Base-by-base conservation (phyloP, 2,888 invertebrate genomes). In the Ophioninae sp. region DNA sequence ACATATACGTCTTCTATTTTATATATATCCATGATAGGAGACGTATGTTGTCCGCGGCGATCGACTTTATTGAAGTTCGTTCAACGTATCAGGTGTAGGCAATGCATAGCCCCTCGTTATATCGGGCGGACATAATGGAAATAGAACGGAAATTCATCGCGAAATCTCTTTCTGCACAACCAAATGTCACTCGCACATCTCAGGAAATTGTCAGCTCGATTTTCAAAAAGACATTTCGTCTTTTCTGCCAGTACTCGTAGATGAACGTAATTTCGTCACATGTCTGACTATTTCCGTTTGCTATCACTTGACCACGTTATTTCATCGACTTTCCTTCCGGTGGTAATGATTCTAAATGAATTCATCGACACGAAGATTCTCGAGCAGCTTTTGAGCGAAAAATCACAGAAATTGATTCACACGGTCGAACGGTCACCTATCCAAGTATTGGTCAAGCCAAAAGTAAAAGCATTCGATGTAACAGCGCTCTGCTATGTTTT, bases 31-130 rank as follows among this genome's bases (percentile, higher is more conserved):
- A 44, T 6, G 13, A 44, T 17, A 50, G 50, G 13, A 50, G 13
- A 50, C 50, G 20, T 39, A 70, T 76, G 20, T 67, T 61, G 17
- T 41, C 17, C 37, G 37, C 13, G 44, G 67, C 39, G 23, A 82
- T 79, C 70, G 65, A 61, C 56, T 67, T 72, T 79, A 83, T 79
- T 61, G 79, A 62, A 62, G 59, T 67, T 76, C 67, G 50, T 69
- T 74, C 64, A 37, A 72, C 50, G 50, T 50, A 57, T 70, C 37
- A 57, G 30, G 2, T 20, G n/a, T 17, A 50, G 17, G 3, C 17
- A 50, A 50, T 17, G 50, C 61, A 61, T 8, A 57, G 8, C 20
- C 30, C 30, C 6, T 37, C 2, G 20, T 70, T 57, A 70, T 70
- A 17, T 50, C 17, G 50, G 50, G 17, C 50, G 50, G 50, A 50